These are phyloP conservation scores for Siderastrea radians DNA, from an alignment of 92 coral and sea anemone species.

Conservation along the genomic window DNA sequence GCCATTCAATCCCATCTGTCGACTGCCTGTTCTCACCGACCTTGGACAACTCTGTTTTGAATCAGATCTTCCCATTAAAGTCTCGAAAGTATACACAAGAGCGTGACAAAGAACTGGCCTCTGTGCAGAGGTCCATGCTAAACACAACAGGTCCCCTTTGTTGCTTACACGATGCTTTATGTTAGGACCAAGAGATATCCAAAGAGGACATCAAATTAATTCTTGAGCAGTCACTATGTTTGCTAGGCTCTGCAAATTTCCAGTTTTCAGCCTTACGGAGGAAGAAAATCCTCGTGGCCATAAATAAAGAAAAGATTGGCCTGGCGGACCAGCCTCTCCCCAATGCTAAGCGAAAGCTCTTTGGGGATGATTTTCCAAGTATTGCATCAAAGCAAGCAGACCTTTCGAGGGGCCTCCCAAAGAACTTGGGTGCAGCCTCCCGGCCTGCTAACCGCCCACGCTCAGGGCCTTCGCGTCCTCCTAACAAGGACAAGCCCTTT, in stretches of 20 bases:
- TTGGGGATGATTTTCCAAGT: too few relatives aligned
- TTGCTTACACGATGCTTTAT: slow-evolving; percentile 44
- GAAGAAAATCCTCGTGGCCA: too few relatives aligned
- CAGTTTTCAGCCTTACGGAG: too few relatives aligned
- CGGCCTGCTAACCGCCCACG: slow-evolving; percentile 1
- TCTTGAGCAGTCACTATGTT: too few relatives aligned
- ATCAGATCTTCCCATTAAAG: background rate
- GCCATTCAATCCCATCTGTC: background rate
- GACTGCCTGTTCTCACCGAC: background rate
- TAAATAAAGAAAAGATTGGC: too few relatives aligned
- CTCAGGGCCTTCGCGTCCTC: background rate
- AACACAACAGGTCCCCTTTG: slow-evolving; percentile 40
- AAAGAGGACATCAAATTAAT: too few relatives aligned
- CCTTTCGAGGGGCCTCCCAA: slow-evolving; percentile 5
- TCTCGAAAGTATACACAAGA: too few relatives aligned
- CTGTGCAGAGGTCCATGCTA: slow-evolving; percentile 31
- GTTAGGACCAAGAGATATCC: background rate
- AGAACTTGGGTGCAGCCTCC: slow-evolving; percentile 13
- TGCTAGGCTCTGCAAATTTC: too few relatives aligned
- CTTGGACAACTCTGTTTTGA: background rate
- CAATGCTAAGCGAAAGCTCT: too few relatives aligned
- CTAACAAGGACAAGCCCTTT: background rate
- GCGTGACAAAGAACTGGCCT: slow-evolving; percentile 38
- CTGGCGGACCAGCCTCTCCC: too few relatives aligned
- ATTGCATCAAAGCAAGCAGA: background rate